phyloP scores from a whole-genome alignment of 2,113 vertebrate species.

The Arenaria interpres region DNA sequence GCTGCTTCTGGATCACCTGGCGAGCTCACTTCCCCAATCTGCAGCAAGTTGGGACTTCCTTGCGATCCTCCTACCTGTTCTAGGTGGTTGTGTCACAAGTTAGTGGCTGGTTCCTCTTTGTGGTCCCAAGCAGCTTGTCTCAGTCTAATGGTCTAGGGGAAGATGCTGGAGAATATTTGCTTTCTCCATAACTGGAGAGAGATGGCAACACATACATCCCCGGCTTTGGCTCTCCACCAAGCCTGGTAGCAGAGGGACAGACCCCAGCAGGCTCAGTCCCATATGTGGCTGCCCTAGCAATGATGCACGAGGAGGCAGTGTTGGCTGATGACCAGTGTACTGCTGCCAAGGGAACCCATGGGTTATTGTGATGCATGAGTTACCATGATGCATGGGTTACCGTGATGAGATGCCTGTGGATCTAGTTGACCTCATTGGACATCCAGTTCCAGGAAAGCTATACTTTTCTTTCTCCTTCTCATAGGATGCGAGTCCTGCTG shows the following conservation, averaged over 20 bases:
- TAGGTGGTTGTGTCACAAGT: background rate
- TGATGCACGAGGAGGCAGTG: background rate
- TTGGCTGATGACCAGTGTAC: background rate
- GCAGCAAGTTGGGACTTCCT: background rate
- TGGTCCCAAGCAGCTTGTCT: background rate
- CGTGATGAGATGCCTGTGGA: background rate
- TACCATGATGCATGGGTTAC: background rate
- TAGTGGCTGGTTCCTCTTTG: background rate
- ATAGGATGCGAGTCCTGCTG: background rate
- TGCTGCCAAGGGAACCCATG: background rate
- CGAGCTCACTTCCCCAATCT: background rate
- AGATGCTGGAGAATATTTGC: background rate
- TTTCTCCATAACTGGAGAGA: background rate
- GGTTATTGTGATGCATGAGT: background rate
- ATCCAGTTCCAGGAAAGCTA: background rate
- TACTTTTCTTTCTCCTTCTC: background rate
- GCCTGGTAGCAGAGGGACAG: background rate
- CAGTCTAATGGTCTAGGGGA: background rate
- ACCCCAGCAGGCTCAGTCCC: background rate
- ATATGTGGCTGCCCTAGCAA: background rate
- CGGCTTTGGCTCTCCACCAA: background rate
- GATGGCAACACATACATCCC: background rate
- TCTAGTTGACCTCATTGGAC: background rate
- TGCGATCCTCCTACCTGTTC: background rate
- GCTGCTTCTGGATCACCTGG: background rate